Evolutionary conservation across 2,888 invertebrate genomes (phyloP).

Genomic region (Microdon myrmicae): DNA sequence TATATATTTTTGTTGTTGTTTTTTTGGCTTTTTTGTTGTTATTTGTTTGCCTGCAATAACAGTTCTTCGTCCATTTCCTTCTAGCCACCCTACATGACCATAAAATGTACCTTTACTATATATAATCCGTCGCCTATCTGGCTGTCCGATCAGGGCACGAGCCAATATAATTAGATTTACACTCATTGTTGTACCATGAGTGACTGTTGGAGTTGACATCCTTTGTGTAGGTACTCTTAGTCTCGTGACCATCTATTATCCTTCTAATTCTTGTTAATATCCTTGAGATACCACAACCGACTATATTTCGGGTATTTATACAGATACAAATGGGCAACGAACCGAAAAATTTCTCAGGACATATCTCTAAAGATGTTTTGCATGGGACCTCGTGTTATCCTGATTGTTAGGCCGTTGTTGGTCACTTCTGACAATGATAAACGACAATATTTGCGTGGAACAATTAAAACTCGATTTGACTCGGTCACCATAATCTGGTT

Average conservation of each 20-base stretch:
- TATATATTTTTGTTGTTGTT: too few relatives aligned
- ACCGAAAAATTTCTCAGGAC: conserved; percentile 25
- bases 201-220: neutral
- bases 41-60: too few relatives aligned
- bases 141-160: neutral
- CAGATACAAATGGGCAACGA: conserved; percentile 7
- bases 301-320: neutral
- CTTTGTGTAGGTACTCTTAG: too few relatives aligned
- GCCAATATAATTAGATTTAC: conserved; percentile 29
- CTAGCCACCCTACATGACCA: too few relatives aligned
- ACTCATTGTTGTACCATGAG: conserved; percentile 21
- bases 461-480: conserved; percentile 47
- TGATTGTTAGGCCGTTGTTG: neutral
- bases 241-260: neutral
- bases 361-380: conserved; percentile 18
- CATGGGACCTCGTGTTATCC: conserved; percentile 11
- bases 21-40: too few relatives aligned
- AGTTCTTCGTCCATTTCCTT: too few relatives aligned
- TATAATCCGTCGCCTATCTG: conserved; percentile 16
- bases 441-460: conserved; percentile 45
- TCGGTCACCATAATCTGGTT: conserved; percentile 37
- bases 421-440: conserved; percentile 32
- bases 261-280: neutral
- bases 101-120: conserved; percentile 15
- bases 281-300: neutral